A percentile compares a stretch with the other conserved stretches of the same genome.
Conservation (phyloP, 2,113 vertebrate species). For the Thunnus maccoyii region DNA sequence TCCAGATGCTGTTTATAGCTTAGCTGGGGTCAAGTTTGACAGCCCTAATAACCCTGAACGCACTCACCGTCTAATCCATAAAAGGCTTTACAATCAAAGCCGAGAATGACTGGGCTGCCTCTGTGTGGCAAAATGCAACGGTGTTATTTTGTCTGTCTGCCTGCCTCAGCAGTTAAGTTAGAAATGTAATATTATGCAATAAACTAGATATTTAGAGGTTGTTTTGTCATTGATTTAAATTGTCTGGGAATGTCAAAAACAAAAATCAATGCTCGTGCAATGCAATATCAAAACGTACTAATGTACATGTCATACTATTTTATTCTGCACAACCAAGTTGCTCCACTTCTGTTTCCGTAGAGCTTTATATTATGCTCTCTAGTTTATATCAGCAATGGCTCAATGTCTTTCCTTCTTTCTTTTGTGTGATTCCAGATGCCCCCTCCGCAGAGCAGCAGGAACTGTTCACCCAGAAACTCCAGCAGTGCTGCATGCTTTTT, state of each 20-base stretch:
- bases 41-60: conserved; percentile 73
- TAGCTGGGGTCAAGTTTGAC: conserved; percentile 74
- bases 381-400: conserved; percentile 1
- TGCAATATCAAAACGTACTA: neutral
- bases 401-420: conserved; percentile 13
- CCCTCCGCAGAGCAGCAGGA: conserved; percentile 94
- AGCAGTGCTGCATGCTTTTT: conserved; percentile 97
- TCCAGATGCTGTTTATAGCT: conserved; percentile 75
- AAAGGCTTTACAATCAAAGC: conserved; percentile 73
- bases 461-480: conserved; percentile 96
- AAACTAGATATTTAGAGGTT: neutral
- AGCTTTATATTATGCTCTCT: neutral
- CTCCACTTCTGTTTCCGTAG: neutral
- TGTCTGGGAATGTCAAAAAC: neutral
- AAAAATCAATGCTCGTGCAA: neutral
- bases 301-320: neutral
- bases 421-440: conserved; percentile 87
- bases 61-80: conserved; percentile 73
- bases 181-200: neutral
- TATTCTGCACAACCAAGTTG: neutral
- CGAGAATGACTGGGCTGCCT: conserved; percentile 31
- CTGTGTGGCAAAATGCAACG: conserved; percentile 19
- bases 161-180: neutral
- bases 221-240: conserved; percentile 17
- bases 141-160: conserved; percentile 11